Percentiles rank a stretch among this genome's conserved stretches.
Conservation (phyloP, 2,888 invertebrate genomes). For the Euplexia lucipara region DNA sequence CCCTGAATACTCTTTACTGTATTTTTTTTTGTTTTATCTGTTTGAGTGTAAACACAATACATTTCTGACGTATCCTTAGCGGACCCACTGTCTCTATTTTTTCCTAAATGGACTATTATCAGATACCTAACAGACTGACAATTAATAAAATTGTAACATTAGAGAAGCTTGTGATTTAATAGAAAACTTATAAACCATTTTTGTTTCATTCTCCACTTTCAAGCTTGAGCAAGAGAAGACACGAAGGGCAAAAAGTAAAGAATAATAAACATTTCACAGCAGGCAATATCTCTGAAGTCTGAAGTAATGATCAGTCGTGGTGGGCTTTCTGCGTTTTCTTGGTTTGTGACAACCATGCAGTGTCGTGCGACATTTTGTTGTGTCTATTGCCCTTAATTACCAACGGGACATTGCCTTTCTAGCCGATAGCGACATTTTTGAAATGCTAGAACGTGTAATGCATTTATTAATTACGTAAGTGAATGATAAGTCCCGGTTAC, state of each 20-base stretch:
- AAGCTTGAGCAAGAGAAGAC: too few species aligned
- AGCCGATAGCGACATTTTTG: slow-evolving; percentile 41
- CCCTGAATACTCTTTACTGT: too few species aligned
- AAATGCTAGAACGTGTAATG: slow-evolving; percentile 29
- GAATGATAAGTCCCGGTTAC: neutral
- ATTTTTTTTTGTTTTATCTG: too few species aligned
- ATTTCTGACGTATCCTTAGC: too few species aligned
- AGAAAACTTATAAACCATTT: too few species aligned
- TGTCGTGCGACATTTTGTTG: slow-evolving; percentile 57
- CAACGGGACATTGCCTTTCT: slow-evolving; percentile 51
- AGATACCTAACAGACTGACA: too few species aligned
- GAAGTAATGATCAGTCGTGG: neutral
- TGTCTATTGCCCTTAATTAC: slow-evolving; percentile 62
- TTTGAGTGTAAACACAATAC: too few species aligned
- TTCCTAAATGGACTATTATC: too few species aligned
- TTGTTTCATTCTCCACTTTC: too few species aligned
- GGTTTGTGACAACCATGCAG: neutral
- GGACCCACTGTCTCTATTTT: too few species aligned
- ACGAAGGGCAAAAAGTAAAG: neutral
- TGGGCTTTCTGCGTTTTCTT: slow-evolving; percentile 19
- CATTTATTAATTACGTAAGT: slow-evolving; percentile 23
- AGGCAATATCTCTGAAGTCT: neutral
- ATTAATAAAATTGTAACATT: too few species aligned
- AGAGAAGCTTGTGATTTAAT: too few species aligned
- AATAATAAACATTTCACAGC: neutral